Percentiles rank a stretch among this genome's conserved stretches.
Conservation (phyloP, 2,797 vertebrate species). For the Hypotaenidia okinawae region DNA sequence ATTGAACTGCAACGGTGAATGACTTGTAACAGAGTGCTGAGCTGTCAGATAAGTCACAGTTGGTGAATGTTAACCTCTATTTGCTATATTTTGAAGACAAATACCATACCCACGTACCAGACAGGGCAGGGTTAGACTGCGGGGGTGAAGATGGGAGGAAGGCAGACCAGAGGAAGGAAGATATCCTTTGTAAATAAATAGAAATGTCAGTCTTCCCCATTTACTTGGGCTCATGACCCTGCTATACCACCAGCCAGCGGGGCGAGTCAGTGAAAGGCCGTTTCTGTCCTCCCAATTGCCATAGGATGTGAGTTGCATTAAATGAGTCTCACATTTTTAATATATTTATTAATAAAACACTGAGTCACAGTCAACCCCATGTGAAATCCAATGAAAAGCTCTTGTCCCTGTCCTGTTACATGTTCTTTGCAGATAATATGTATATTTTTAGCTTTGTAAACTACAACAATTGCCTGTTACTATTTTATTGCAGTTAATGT, state of each 20-base stretch:
- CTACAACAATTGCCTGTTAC: background rate
- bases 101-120: conserved; percentile 53
- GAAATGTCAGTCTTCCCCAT: background rate
- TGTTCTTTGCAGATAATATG: background rate
- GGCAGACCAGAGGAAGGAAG: conserved; percentile 69
- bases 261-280: background rate
- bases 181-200: conserved; percentile 69
- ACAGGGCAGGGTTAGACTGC: conserved; percentile 67
- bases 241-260: background rate
- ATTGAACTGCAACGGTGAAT: background rate
- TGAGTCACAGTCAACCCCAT: background rate
- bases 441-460: background rate
- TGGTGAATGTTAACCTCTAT: conserved; percentile 47
- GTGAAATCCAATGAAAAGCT: background rate
- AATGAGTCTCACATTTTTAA: background rate
- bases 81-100: conserved; percentile 63
- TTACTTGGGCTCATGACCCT: conserved; percentile 48
- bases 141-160: conserved; percentile 62
- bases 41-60: conserved; percentile 56
- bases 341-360: background rate
- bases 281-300: background rate
- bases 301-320: background rate
- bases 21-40: conserved; percentile 13
- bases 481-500: background rate
- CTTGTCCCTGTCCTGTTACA: background rate